Conservation (phyloP, 2,888 invertebrate species). For the Aspidiotus rigidus region DNA sequence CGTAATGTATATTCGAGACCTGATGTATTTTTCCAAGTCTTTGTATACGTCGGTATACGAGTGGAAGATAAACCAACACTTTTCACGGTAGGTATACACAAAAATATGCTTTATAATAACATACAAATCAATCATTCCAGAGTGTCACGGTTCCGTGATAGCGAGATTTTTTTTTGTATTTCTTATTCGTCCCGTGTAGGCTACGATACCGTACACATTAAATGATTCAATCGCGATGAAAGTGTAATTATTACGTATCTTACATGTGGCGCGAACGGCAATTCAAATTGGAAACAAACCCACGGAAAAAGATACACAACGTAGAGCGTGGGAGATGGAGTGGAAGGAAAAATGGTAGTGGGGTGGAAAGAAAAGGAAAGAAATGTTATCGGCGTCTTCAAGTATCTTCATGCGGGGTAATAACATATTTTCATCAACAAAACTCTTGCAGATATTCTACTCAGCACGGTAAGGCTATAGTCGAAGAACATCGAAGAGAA, state of each 20-base stretch:
- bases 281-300: too few relatives aligned
- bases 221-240: conserved; percentile 30
- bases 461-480: neutral
- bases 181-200: neutral
- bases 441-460: neutral
- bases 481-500: conserved; percentile 2
- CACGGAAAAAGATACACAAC: too few relatives aligned
- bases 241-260: conserved; percentile 9
- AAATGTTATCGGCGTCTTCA: neutral
- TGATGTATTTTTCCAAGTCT: neutral
- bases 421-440: neutral
- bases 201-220: neutral
- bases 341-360: too few relatives aligned
- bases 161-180: conserved; percentile 21
- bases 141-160: conserved; percentile 24
- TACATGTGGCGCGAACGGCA: neutral
- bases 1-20: conserved; percentile 1
- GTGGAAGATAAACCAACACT: neutral
- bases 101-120: neutral
- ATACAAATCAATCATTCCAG: neutral
- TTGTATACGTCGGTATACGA: neutral
- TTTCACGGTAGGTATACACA: neutral
- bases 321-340: too few relatives aligned
- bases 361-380: neutral
- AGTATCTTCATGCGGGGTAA: neutral